These are phyloP conservation scores for Myotis pilosus DNA, from an alignment of 2,797 vertebrate genomes.

Conservation along the genomic window DNA sequence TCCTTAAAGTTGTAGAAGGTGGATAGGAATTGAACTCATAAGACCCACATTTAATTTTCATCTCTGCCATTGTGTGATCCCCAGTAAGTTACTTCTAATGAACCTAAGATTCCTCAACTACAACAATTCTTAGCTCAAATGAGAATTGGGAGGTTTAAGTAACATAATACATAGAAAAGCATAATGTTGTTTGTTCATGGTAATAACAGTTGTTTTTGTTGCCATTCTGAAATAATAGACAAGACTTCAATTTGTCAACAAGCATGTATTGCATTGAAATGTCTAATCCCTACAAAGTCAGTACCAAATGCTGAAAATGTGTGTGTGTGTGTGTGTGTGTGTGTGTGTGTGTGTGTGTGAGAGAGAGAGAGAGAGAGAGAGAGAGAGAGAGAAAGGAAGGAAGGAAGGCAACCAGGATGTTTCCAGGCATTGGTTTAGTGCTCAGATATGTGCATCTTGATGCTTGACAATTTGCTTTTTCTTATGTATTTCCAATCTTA, in stretches of 20 bases:
- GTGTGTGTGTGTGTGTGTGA: no score
- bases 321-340: no score
- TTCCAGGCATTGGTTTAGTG: not conserved
- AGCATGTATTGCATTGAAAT: not conserved
- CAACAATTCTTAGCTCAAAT: not conserved
- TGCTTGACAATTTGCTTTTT: not conserved
- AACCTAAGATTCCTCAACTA: not conserved
- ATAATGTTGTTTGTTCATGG: not conserved
- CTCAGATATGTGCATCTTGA: not conserved
- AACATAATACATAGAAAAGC: not conserved
- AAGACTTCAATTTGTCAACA: not conserved
- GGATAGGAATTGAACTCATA: not conserved
- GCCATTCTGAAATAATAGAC: not conserved
- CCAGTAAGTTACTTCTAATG: not conserved
- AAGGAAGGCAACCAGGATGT: not conserved
- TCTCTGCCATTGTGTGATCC: not conserved
- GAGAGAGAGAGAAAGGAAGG: no score
- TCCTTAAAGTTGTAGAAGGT: conserved; percentile 18
- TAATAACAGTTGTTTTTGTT: not conserved
- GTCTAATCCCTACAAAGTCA: not conserved
- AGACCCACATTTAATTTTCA: not conserved
- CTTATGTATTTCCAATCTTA: not conserved
- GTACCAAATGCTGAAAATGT: not conserved
- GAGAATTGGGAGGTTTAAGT: not conserved
- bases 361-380: not conserved